Percentiles rank a stretch among this genome's conserved stretches.
These are phyloP conservation scores for Meriones psammophilus DNA, from an alignment of 2,797 vertebrate species.

Conservation along the genomic window DNA sequence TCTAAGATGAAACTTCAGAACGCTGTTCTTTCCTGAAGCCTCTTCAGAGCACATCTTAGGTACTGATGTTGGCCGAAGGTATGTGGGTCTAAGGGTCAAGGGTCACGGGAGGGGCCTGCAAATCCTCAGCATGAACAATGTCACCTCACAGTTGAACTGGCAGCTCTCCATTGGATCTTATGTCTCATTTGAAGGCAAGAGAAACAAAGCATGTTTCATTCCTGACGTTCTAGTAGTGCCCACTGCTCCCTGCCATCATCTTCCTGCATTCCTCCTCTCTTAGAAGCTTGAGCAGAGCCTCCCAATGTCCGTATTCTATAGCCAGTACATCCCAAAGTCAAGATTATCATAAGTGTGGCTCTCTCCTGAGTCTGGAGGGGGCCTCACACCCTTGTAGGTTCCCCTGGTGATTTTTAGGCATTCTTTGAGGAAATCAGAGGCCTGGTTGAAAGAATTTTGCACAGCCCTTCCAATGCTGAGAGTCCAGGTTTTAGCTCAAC, in stretches of 20 bases:
- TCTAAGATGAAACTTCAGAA: neutral
- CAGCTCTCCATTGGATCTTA: neutral
- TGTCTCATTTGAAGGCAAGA: neutral
- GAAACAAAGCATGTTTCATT: constrained; percentile 45
- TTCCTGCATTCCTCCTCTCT: neutral
- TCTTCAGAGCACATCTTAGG: neutral
- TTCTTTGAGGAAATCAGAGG: constrained; percentile 23
- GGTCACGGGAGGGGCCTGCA: neutral
- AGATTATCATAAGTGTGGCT: neutral
- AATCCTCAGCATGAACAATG: neutral
- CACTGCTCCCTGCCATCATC: neutral
- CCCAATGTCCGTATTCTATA: neutral
- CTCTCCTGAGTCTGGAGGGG: neutral
- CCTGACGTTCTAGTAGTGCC: constrained; percentile 36
- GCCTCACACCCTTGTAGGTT: neutral
- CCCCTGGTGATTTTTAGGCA: neutral
- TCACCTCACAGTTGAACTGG: neutral
- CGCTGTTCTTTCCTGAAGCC: neutral
- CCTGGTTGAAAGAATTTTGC: constrained; percentile 6
- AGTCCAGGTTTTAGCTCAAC: constrained; percentile 82
- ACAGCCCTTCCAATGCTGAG: constrained; percentile 72
- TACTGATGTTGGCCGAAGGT: neutral
- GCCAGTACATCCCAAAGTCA: neutral
- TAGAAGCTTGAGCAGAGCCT: neutral
- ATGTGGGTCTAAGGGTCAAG: neutral